A percentile compares a stretch with the other conserved stretches of the same genome.
Evolutionary conservation across 2,888 invertebrate species (phyloP).

Genomic region (Caenorhabditis macrosperma): DNA sequence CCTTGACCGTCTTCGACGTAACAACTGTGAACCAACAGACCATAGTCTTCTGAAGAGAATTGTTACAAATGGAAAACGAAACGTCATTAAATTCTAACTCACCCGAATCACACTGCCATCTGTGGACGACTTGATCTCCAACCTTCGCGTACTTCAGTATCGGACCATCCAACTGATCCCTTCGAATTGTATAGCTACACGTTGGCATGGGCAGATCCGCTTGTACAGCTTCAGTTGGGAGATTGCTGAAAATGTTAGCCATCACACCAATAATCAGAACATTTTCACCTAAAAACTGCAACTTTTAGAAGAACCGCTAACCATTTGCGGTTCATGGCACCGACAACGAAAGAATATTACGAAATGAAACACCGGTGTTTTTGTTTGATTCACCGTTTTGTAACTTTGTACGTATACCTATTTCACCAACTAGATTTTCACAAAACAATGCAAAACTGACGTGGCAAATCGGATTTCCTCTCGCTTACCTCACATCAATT

Average conservation of each 20-base stretch:
- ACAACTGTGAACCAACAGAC: constrained; percentile 79
- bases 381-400: not conserved
- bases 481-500: constrained; percentile 78
- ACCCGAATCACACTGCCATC: constrained; percentile 80
- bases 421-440: not conserved
- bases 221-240: constrained; percentile 75
- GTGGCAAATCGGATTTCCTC: not conserved
- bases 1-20: constrained; percentile 80
- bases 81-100: no score
- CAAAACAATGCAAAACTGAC: not conserved
- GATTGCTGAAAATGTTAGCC: constrained; percentile 68
- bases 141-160: constrained; percentile 78
- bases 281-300: no score
- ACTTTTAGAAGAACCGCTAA: no score
- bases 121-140: constrained; percentile 80
- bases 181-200: constrained; percentile 79
- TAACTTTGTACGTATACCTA: not conserved
- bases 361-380: not conserved
- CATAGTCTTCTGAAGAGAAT: constrained; percentile 76
- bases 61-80: no score
- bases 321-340: no score
- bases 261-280: not conserved
- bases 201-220: constrained; percentile 78
- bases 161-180: constrained; percentile 79
- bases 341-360: no score